Percentiles rank a stretch among this genome's conserved stretches.
phyloP scores from a whole-genome alignment of 2,888 invertebrate species.

The Xestia xanthographa region DNA sequence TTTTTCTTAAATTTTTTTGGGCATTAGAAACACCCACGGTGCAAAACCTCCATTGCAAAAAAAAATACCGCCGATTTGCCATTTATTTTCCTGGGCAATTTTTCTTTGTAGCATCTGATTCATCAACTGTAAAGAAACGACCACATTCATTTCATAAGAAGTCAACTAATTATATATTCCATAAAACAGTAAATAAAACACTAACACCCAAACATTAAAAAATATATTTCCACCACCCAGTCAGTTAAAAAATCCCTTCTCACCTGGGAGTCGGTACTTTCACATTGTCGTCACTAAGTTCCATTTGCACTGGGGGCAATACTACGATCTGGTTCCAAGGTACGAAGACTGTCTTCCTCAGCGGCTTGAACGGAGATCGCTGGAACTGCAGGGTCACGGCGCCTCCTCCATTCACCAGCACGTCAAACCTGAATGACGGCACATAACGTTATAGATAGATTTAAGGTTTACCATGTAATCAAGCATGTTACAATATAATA shows the following conservation, averaged over 20 bases:
- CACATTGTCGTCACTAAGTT: constrained; percentile 93
- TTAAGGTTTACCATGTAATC: not conserved
- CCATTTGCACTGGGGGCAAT: constrained; percentile 96
- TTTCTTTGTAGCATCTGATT: not conserved
- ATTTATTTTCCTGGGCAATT: not conserved
- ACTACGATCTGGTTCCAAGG: constrained; percentile 99
- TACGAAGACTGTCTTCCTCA: constrained; percentile 97
- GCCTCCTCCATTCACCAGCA: constrained; percentile 99
- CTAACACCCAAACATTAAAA: constrained; percentile 18
- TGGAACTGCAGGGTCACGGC: constrained; percentile 99
- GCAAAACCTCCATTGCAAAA: not conserved
- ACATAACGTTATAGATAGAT: constrained; percentile 26
- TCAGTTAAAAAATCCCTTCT: constrained; percentile 29
- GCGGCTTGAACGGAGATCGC: constrained; percentile 97
- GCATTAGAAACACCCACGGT: not conserved
- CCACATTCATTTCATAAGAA: not conserved
- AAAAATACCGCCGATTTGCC: not conserved
- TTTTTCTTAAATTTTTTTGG: not conserved
- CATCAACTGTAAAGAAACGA: no score
- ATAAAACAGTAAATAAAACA: constrained; percentile 38
- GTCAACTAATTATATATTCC: not conserved
- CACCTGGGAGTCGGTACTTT: constrained; percentile 88
- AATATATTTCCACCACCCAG: constrained; percentile 38
- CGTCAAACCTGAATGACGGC: constrained; percentile 95
- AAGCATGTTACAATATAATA: not conserved